phyloP scores from a whole-genome alignment of 2,797 vertebrate species.

The Pelochelys cantorii region DNA sequence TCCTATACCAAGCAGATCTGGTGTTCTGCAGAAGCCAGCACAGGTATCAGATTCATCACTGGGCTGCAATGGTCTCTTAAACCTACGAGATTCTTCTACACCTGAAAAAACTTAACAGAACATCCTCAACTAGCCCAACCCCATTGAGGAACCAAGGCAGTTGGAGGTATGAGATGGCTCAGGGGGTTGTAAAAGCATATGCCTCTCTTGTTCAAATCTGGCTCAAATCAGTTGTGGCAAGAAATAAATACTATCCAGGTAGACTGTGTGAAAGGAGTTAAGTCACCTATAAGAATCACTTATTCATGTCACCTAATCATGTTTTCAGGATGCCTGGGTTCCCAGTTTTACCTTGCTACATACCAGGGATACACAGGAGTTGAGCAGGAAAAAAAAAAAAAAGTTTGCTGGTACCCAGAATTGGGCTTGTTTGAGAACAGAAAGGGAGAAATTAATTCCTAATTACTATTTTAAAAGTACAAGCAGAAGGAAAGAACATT shows the following conservation, averaged over 20 bases:
- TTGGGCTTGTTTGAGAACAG: not conserved
- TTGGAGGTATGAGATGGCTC: not conserved
- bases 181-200: rapidly evolving
- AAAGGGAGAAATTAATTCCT: not conserved
- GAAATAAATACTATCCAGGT: not conserved
- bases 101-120: not conserved
- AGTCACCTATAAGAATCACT: not conserved
- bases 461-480: not conserved
- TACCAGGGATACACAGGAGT: not conserved
- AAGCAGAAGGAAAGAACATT: not conserved
- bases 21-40: not conserved
- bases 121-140: not conserved
- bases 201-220: not conserved
- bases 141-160: rapidly evolving
- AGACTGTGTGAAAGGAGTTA: not conserved
- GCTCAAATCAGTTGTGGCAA: slow-evolving; percentile 22
- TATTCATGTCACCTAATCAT: not conserved
- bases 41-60: rapidly evolving
- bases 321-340: rapidly evolving
- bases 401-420: not conserved
- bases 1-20: rapidly evolving
- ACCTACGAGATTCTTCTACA: not conserved
- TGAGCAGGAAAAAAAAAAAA: not conserved
- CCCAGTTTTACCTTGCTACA: not conserved
- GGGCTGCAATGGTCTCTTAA: not conserved